Evolutionary conservation across 2,797 vertebrate species (phyloP).

Genomic region (Merluccius polli): DNA sequence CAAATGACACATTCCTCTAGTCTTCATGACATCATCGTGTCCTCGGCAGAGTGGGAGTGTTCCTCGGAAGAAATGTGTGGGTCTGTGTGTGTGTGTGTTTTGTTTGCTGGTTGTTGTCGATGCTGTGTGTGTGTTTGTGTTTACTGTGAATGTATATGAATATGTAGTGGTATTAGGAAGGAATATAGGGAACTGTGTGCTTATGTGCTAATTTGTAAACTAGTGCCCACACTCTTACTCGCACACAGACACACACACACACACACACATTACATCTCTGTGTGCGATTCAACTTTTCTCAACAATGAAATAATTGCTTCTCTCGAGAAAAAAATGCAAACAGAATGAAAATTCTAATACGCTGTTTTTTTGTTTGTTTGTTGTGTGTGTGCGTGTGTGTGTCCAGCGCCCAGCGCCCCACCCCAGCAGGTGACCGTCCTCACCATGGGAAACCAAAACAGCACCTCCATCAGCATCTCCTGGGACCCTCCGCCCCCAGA

Average conservation of each 20-base stretch:
- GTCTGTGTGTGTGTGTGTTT: slow-evolving; percentile 3
- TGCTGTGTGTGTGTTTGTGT: not conserved
- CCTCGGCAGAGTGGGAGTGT: slow-evolving; percentile 28
- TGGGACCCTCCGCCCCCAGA: slow-evolving; percentile 96
- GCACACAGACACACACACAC: no score
- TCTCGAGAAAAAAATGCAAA: not conserved
- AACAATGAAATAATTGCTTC: not conserved
- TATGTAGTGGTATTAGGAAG: not conserved
- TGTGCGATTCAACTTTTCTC: not conserved
- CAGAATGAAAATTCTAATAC: not conserved
- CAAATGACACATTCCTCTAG: slow-evolving; percentile 63
- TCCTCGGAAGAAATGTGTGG: slow-evolving; percentile 2
- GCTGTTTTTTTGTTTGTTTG: not conserved
- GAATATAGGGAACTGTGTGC: not conserved
- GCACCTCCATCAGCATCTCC: slow-evolving; percentile 97
- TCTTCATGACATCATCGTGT: slow-evolving; percentile 40
- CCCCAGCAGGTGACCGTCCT: slow-evolving; percentile 97
- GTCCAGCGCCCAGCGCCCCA: slow-evolving; percentile 90
- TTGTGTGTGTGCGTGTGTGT: not conserved
- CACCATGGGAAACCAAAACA: slow-evolving; percentile 94
- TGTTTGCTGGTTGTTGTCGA: not conserved
- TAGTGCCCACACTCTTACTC: no score
- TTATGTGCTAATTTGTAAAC: not conserved
- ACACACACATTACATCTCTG: no score
- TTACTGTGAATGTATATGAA: not conserved